Conservation (phyloP, 2,797 vertebrate species). For the Sus cebifrons region DNA sequence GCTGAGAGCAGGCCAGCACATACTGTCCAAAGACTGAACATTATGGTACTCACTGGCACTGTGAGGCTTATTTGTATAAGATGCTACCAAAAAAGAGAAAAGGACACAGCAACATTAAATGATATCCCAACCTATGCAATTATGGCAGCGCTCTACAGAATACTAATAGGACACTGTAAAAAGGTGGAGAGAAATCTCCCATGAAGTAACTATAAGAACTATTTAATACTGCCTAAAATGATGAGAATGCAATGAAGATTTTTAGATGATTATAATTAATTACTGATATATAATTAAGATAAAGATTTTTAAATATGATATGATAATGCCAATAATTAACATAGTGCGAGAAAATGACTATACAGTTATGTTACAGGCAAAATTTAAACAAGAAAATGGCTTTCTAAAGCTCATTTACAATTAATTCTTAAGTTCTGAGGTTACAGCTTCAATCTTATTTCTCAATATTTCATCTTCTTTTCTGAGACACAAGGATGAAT, state of each 20-base stretch:
- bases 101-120: neutral
- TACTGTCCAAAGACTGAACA: conserved; percentile 84
- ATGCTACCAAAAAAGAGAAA: conserved; percentile 89
- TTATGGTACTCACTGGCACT: conserved; percentile 84
- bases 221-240: conserved; percentile 41
- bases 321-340: neutral
- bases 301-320: conserved; percentile 19
- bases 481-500: neutral
- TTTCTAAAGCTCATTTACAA: conserved; percentile 30
- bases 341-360: conserved; percentile 6
- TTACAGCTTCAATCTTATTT: neutral
- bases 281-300: conserved; percentile 26
- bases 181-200: neutral
- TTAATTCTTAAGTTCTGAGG: conserved; percentile 28
- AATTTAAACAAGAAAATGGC: neutral
- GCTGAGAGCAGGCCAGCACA: conserved; percentile 85
- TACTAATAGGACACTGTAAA: neutral
- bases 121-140: neutral
- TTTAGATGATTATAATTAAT: conserved; percentile 57
- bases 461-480: neutral
- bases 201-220: conserved; percentile 26
- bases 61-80: conserved; percentile 92
- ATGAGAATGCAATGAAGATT: neutral
- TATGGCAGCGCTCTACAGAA: neutral
- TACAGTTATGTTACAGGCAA: neutral